Evolutionary conservation across 2,888 invertebrate genomes (phyloP), one percentile per base, ranked within the genome.

Genomic region (Tipula vernalis): DNA sequence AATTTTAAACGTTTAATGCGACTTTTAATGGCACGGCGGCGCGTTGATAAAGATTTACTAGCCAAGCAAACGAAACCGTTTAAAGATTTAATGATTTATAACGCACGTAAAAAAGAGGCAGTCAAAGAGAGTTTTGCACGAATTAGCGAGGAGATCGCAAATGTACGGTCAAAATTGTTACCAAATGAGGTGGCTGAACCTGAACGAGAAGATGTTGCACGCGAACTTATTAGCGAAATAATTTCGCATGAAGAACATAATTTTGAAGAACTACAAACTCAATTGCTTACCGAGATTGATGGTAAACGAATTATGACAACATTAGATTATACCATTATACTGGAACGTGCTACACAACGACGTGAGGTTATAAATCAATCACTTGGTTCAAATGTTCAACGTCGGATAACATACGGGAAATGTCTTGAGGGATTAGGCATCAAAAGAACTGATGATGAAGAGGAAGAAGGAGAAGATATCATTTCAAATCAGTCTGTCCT

Each of bases 51-150:
- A 10, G 90, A 90, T 86, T 90, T 91, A 86, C 87, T 92, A 93
- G 94, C 91, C 90, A 93, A 90, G 92, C 94, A 88, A 92, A 96
- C 89, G 91, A 92, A 91, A 5, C 93, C 95, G 88, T 96, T 96
- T 89, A 93, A 94, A 88, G 94, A 95, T 57, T 94, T 94, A 0
- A 93, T 95, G 0, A 93, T 93, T 36, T 91, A 91, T 87, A 88
- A 92, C 91, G 89, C 89, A 2, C 89, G 90, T 15, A 92, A 92
- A 18, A 91, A 90, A 86, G 36, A 86, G 4, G 89, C 90, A 5
- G 90, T 91, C 0, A 88, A 90, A 1, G 86, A 88, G 83, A 88
- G 86, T 47, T 87, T 88, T 47, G 12, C 83, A 6, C 88, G 87
- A 6, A 89, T 90, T 12, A 89, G 89, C 10, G 89, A 90, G 44